Evolutionary conservation across 2,888 invertebrate species (phyloP).

Genomic region (Tribolium freemani): DNA sequence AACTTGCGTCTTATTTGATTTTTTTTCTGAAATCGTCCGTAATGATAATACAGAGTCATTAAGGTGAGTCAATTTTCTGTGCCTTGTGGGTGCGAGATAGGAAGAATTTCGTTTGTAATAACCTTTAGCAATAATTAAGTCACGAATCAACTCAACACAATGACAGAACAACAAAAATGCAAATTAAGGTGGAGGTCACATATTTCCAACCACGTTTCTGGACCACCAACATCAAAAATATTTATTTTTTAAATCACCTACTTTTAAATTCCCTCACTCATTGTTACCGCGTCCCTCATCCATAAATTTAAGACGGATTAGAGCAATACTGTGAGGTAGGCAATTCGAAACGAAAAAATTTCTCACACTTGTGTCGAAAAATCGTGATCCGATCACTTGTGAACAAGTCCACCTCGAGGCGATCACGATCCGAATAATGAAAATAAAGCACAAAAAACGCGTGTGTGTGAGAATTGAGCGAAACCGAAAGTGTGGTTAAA

Average conservation of each 20-base stretch:
- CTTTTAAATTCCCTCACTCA: neutral
- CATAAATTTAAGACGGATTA: slow-evolving; percentile 12
- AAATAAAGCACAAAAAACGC: neutral
- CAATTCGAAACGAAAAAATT: slow-evolving; percentile 15
- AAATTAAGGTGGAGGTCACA: too few relatives aligned
- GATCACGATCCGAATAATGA: slow-evolving; percentile 20
- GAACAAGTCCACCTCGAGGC: slow-evolving; percentile 20
- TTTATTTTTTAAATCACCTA: neutral
- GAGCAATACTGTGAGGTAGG: neutral
- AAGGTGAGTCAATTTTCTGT: too few relatives aligned
- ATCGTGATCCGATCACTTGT: slow-evolving; percentile 22
- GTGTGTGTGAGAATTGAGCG: neutral
- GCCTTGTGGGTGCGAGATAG: too few relatives aligned
- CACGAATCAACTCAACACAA: too few relatives aligned
- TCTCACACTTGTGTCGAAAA: slow-evolving; percentile 26
- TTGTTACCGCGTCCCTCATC: slow-evolving; percentile 6
- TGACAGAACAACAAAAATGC: too few relatives aligned
- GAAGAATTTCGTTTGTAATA: too few relatives aligned
- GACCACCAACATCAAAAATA: neutral
- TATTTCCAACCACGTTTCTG: too few relatives aligned
- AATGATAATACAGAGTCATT: too few relatives aligned
- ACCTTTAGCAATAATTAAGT: too few relatives aligned
- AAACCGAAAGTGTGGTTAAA: slow-evolving; percentile 21
- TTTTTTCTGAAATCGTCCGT: too few relatives aligned
- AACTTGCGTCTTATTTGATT: too few relatives aligned